phyloP scores from a whole-genome alignment of 1,140 invertebrate genomes.

The Dendrolimus kikuchii region DNA sequence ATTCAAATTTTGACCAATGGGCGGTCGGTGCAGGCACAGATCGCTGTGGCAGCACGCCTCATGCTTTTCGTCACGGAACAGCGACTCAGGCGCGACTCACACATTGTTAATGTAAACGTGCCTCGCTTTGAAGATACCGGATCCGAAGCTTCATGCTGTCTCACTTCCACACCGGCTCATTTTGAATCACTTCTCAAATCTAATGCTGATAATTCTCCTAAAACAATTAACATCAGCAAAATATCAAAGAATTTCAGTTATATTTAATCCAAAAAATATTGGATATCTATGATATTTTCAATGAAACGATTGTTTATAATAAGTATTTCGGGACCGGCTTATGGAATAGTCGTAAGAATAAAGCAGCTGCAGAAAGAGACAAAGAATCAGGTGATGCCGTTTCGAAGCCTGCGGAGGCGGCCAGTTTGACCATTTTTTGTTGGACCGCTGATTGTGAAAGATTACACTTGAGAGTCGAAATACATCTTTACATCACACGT shows the following conservation, averaged over 20 bases:
- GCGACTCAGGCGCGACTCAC: slow-evolving; percentile 69
- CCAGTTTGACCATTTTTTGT: slow-evolving; percentile 69
- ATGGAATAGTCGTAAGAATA: slow-evolving; percentile 15
- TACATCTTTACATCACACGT: slow-evolving; percentile 72
- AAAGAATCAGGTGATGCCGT: slow-evolving; percentile 40
- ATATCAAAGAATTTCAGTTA: too few species aligned
- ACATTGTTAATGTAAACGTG: slow-evolving; percentile 62
- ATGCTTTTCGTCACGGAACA: slow-evolving; percentile 64
- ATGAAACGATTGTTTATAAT: slow-evolving; percentile 4
- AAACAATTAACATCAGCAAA: too few species aligned
- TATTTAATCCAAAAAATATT: too few species aligned
- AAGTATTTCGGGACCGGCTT: slow-evolving; percentile 24
- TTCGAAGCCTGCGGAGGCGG: slow-evolving; percentile 65
- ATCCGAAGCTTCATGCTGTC: slow-evolving; percentile 45
- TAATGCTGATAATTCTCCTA: not conserved
- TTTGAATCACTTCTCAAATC: not conserved
- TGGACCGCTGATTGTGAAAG: slow-evolving; percentile 69
- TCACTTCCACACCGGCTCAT: slow-evolving; percentile 34
- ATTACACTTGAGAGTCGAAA: slow-evolving; percentile 72
- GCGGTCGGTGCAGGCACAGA: slow-evolving; percentile 49
- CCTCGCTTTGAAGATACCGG: slow-evolving; percentile 60
- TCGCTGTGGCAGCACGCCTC: slow-evolving; percentile 64
- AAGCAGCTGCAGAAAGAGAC: slow-evolving; percentile 47
- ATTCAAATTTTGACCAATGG: slow-evolving; percentile 63
- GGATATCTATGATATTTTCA: too few species aligned